Evolutionary conservation across 2,888 invertebrate genomes (phyloP).

Genomic region (Eilema sororculum): DNA sequence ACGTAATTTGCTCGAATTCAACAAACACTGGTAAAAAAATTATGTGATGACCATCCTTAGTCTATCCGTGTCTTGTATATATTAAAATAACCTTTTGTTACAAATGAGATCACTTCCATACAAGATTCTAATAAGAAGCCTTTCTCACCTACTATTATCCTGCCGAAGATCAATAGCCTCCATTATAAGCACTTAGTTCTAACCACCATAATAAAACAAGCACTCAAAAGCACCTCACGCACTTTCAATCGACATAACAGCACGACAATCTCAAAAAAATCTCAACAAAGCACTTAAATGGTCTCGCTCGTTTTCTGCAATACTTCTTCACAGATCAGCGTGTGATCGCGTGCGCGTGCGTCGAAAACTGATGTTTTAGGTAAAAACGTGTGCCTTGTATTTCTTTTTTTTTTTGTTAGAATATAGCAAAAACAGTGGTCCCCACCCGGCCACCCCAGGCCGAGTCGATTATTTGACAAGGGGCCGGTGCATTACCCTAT

Average conservation of each 20-base stretch:
- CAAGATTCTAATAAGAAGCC: conserved; percentile 63
- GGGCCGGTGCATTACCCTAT: conserved; percentile 79
- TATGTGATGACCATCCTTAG: no score
- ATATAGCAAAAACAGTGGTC: conserved; percentile 79
- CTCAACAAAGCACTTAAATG: conserved; percentile 20
- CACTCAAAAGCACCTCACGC: conserved; percentile 26
- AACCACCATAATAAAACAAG: conserved; percentile 59
- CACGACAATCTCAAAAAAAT: not conserved
- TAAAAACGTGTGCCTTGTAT: conserved; percentile 76
- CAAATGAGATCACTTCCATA: conserved; percentile 9
- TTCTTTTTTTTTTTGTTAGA: conserved; percentile 80
- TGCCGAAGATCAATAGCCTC: conserved; percentile 66
- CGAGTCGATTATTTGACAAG: conserved; percentile 71
- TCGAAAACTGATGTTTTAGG: conserved; percentile 82
- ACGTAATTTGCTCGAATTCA: no score
- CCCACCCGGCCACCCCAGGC: conserved; percentile 74
- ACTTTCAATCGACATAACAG: conserved; percentile 15
- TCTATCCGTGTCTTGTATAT: not conserved
- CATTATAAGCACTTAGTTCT: conserved; percentile 58
- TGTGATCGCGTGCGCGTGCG: conserved; percentile 80
- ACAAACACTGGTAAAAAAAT: no score
- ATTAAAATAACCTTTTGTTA: not conserved
- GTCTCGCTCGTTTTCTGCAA: conserved; percentile 28
- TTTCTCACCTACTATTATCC: conserved; percentile 65
- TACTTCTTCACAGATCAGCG: conserved; percentile 52